Evolutionary conservation across 2,888 invertebrate species (phyloP), one percentile per base, ranked within the genome.

Genomic region (Tinea semifulvella): DNA sequence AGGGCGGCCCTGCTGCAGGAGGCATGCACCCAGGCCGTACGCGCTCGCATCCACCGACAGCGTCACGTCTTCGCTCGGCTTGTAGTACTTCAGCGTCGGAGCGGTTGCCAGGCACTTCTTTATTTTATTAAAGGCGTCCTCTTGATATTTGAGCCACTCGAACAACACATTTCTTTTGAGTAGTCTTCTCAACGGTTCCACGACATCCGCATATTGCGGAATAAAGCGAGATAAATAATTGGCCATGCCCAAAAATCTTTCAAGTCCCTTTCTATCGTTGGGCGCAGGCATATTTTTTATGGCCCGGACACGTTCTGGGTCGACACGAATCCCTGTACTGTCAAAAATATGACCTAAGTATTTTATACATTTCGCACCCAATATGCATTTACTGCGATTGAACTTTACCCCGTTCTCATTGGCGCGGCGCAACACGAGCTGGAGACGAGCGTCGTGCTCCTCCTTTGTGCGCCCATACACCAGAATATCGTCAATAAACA

Each of bases 31-130:
- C 43, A 47, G 43, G 2, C 44, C 47, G 25, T 22, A 20, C 20
- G 38, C 10, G 28, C 47, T 46, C 8, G 47, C 44, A 20, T 49
- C 49, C n/a, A 46, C 49, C 7, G 47, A 45, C n/a, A 51, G 18
- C 3, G 46, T 47, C 6, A 50, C 45, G 7, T 39, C 38, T 25
- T 43, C 45, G 1, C 26, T 5, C 22, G 45, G 40, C 5, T 27
- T 40, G 42, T 48, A 50, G 27, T 42, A 47, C 19, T 31, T 14
- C 13, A 50, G 27, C 17, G 44, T 43, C 2, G 50, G 50, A 2
- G 47, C 47, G 1, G 2, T n/a, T 1, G 20, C 36, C n/a, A 44
- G 44, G 10, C 1, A 17, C 25, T 8, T 39, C 45, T 43, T 39
- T 16, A 45, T 25, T 3, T 26, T 22, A 13, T 49, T 25, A 22